Percentiles rank a stretch among this genome's conserved stretches.
Conservation (phyloP, 2,113 vertebrate species). For the Chrysochloris asiatica region DNA sequence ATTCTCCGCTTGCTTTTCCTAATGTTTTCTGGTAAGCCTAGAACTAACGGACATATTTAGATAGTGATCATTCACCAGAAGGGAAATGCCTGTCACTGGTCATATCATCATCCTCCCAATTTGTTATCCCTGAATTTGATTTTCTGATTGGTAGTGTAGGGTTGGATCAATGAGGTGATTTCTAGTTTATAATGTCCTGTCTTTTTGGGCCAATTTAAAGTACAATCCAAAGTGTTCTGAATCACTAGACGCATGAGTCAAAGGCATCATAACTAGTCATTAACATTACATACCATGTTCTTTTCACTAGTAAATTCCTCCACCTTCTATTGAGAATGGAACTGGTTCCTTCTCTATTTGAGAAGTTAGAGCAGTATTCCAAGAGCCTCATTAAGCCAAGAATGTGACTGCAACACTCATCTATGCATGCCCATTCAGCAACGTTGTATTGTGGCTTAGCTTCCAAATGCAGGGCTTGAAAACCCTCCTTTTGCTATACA, state of each 20-base stretch:
- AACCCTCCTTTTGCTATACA: background rate
- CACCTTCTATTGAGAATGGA: background rate
- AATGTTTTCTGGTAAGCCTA: background rate
- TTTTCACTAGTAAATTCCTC: background rate
- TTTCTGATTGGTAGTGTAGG: background rate
- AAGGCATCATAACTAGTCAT: background rate
- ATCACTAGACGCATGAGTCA: background rate
- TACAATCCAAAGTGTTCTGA: background rate
- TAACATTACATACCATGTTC: background rate
- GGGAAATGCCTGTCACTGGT: background rate
- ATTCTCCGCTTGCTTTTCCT: background rate
- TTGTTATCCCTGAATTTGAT: constrained; percentile 4
- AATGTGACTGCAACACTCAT: background rate
- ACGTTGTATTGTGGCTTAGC: too few relatives aligned
- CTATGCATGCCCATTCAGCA: background rate
- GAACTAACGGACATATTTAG: background rate
- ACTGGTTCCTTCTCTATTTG: background rate
- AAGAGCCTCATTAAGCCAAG: background rate
- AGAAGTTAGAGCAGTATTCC: background rate
- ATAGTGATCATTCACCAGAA: background rate
- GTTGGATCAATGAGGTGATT: background rate
- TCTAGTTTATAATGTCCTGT: background rate
- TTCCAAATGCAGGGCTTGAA: background rate
- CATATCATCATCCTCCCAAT: background rate
- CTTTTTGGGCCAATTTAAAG: background rate